Base-by-base conservation (phyloP, 2,113 vertebrate species). In the Pipra filicauda region DNA sequence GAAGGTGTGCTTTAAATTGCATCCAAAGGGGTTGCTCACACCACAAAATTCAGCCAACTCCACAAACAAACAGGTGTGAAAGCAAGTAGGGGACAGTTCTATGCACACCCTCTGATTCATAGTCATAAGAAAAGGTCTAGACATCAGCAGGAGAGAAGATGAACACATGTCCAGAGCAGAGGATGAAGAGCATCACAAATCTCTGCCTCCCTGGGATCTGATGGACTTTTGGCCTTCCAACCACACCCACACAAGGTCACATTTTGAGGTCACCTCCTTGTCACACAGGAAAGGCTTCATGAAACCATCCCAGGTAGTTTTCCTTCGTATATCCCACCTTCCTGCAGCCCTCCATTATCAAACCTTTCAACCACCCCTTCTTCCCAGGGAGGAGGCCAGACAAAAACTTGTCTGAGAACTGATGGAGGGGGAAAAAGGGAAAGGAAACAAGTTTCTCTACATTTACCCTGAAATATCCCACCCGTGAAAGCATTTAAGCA, bases 11-110 rank as follows among this genome's bases (percentile, higher is more conserved):
- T 72, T 62, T 12, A 58, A 83, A 9, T 22, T 31, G 12, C 58
- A 64, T 9, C 46, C 54, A 12, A 35, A 27, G 51, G 35, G 11
- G 7, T 37, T 83, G 55, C 4, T 41, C 26, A 23, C 28, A 37
- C 12, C 58, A 8, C 8, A 22, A 30, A 35, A 28, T 3, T 14
- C 13, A 51, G 28, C 6, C 26, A 33, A 6, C 12, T 39, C 30
- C 82, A 39, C 23, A 11, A 16, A 8, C 15, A 65, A 58, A 8
- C 1, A 30, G 7, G 30, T 0, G 0, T 24, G n/a, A 30, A 15
- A 33, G 49, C 27, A n/a, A 57, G 23, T 5, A 41, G 27, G 20
- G n/a, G 54, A 61, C 48, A 28, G 61, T 12, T 16, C 41, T 2
- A 0, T 1, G 28, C 22, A 33, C 10, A 28, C 8, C 10, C 15